Evolutionary conservation across 2,888 invertebrate species (phyloP), one percentile per base, ranked within the genome.

Genomic region (Caenorhabditis doughertyi): DNA sequence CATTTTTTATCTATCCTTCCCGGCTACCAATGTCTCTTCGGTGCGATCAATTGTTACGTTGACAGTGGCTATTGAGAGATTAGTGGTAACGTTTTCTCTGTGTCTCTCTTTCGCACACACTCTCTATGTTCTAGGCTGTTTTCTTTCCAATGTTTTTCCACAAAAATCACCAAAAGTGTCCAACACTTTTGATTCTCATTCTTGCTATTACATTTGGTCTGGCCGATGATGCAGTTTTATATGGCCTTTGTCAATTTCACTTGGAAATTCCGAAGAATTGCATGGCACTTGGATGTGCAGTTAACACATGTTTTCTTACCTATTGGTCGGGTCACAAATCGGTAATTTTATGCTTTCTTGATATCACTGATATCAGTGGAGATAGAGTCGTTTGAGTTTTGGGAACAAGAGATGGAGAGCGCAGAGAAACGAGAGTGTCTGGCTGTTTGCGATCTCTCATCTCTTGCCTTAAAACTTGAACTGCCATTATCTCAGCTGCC

Each of bases 281-380:
- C 27, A 42, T 58, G 3, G 76, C 71, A 1, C 58, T 81, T 16
- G 81, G 81, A 2, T 81, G 81, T 21, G 55, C 67, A 1, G 60
- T 81, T 0, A 81, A 81, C 47, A 7, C 29, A 8, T 81, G 81
- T 58, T 81, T 81, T 42, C 27, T 58, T 1, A 16, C 7, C 3
- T 81, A 76, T 47, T 81, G 81, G 81, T 67, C 76, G 0, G 29
- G 51, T n/a, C 71, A 81, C 44, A 81, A 81, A 71, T 51, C 81
- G 56, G 81, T 81, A 16, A 35, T 47, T 4, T n/a, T 53, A 13
- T 49, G n/a, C 9, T n/a, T 5, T 23, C 2, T 56, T 21, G 0
- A 25, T 16, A 27, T 32, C 18, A n/a, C n/a, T n/a, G n/a, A n/a
- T n/a, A n/a, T n/a, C n/a, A n/a, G n/a, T n/a, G n/a, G n/a, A n/a